Evolutionary conservation across 2,888 invertebrate genomes (phyloP).

Genomic region (Gymnocheta viridis): DNA sequence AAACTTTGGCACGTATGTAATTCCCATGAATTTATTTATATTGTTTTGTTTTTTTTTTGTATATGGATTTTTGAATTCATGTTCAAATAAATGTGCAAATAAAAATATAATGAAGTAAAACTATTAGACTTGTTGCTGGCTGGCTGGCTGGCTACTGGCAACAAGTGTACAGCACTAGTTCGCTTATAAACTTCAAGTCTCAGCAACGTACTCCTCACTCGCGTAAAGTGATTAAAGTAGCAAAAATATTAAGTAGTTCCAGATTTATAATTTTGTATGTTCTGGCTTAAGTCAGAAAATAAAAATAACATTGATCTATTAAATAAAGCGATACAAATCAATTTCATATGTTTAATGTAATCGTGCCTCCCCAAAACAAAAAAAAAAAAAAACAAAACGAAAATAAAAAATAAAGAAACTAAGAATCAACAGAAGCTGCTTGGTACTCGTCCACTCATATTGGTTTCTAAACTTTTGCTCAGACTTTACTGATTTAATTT

Average conservation of each 20-base stretch:
- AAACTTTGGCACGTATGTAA: slow-evolving; percentile 77
- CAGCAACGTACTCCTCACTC: slow-evolving; percentile 3
- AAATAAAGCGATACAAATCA: slow-evolving; percentile 68
- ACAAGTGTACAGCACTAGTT: neutral
- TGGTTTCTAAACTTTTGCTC: neutral
- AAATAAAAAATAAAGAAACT: neutral
- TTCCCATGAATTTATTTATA: slow-evolving; percentile 78
- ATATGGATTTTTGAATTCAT: slow-evolving; percentile 19
- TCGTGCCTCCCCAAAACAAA: slow-evolving; percentile 3
- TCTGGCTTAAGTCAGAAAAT: neutral
- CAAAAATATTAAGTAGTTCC: slow-evolving; percentile 34
- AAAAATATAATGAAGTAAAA: slow-evolving; percentile 29
- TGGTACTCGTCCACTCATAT: neutral
- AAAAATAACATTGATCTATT: slow-evolving; percentile 45
- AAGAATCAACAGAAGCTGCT: slow-evolving; percentile 55
- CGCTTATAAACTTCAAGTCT: neutral
- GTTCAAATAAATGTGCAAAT: slow-evolving; percentile 26
- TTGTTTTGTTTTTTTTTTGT: neutral
- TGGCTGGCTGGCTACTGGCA: slow-evolving; percentile 6
- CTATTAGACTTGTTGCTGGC: slow-evolving; percentile 34
- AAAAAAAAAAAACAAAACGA: neutral
- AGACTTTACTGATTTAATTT: slow-evolving; percentile 13
- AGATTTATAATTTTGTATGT: slow-evolving; percentile 5
- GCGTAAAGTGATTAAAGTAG: slow-evolving; percentile 42
- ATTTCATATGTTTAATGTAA: slow-evolving; percentile 66